These are phyloP conservation scores for Halictus rubicundus DNA, from an alignment of 1,140 invertebrate species.

Conservation along the genomic window DNA sequence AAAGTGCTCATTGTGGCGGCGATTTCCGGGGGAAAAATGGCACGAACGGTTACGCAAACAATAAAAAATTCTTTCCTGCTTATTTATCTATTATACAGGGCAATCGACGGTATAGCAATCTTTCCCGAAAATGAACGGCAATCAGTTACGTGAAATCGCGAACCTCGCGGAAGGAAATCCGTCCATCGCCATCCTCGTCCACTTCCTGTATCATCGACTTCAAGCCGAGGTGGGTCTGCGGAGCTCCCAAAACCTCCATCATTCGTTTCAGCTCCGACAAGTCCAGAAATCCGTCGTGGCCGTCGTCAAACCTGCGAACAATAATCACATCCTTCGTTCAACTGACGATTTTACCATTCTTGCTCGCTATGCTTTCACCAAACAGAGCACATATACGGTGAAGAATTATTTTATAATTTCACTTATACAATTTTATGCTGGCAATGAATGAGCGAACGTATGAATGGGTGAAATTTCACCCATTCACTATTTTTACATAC, in stretches of 20 bases:
- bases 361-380: neutral
- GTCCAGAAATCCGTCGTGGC: constrained; percentile 93
- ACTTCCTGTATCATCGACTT: constrained; percentile 97
- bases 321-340: neutral
- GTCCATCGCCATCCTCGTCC: constrained; percentile 94
- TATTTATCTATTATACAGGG: constrained; percentile 1
- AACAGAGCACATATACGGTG: no score
- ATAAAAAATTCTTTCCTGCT: constrained; percentile 9
- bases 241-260: constrained; percentile 97
- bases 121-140: constrained; percentile 4
- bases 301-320: constrained; percentile 91
- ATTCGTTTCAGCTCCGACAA: constrained; percentile 94
- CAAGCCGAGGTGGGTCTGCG: constrained; percentile 95
- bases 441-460: no score
- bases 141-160: constrained; percentile 45
- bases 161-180: constrained; percentile 94
- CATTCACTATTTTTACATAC: no score
- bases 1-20: constrained; percentile 10
- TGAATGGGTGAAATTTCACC: no score
- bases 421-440: no score
- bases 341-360: constrained; percentile 6
- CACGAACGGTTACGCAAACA: constrained; percentile 2
- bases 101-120: no score
- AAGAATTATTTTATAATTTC: no score
- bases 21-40: constrained; percentile 6